Base-by-base conservation (phyloP, 2,888 invertebrate species). In the Cremastinae sp. region DNA sequence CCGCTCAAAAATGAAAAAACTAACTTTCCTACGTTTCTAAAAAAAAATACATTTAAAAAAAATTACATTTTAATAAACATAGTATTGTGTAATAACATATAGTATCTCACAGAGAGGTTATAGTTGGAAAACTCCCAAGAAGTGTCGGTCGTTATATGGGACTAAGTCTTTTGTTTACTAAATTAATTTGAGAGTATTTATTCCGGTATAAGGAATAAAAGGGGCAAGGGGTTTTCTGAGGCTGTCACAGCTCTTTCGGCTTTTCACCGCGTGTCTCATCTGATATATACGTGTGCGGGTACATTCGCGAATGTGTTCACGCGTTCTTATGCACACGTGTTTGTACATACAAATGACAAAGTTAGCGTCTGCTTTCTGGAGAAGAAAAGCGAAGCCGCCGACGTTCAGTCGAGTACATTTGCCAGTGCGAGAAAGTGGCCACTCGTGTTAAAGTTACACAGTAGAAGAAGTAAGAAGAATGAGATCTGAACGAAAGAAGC, bases 371-470 rank as follows among this genome's bases (percentile, higher is more conserved):
- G n/a, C n/a, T 70, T 62, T 54, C n/a, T 53, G 18, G 43, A 18
- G 41, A 28, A n/a, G 59, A 61, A 59, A 53, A 65, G 41, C n/a
- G 28, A 54, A 20, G 22, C n/a, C 38, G 45, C 43, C 43, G 59
- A 59, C 78, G 69, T 77, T 76, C 77, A 56, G 75, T 58, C 75
- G 75, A 80, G 81, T 78, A 77, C 76, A 78, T 83, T 82, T 76
- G 74, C 78, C 77, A 69, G 77, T 70, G 75, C 65, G 59, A 78
- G 70, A 76, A 83, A 84, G 79, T 83, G 80, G 80, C 75, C 79
- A 82, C 82, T 83, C 81, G 81, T 74, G 78, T 56, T 78, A 81
- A 61, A 71, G 61, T 51, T 69, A 54, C 45, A 51, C 41, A 61
- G 45, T 54, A 34, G 54, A 4, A 49, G 68, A 51, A 66, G 68